phyloP scores from a whole-genome alignment of 2,888 invertebrate genomes.

The Boloria selene region DNA sequence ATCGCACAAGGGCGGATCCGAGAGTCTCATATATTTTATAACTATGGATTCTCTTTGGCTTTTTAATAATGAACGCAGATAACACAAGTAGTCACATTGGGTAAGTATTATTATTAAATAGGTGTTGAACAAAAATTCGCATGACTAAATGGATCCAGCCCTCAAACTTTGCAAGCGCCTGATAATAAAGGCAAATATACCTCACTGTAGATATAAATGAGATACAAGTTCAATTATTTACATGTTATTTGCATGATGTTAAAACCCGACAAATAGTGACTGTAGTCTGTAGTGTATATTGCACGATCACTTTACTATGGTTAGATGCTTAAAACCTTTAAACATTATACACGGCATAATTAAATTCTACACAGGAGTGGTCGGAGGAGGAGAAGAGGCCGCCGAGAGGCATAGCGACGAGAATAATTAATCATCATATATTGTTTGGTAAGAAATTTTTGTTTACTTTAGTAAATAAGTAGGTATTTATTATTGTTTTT shows the following conservation, averaged over 20 bases:
- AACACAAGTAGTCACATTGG: neutral
- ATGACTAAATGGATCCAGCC: conserved; percentile 16
- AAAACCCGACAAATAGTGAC: neutral
- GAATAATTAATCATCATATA: conserved; percentile 81
- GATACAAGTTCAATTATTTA: no score
- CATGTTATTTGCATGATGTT: conserved; percentile 39
- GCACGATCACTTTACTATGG: neutral
- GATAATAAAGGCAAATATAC: conserved; percentile 6
- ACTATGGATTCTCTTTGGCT: neutral
- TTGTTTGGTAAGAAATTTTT: conserved; percentile 66
- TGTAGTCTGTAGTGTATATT: no score
- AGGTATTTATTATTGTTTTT: no score
- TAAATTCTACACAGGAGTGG: conserved; percentile 68
- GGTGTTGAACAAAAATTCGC: neutral
- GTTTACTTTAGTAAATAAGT: neutral
- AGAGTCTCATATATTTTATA: neutral
- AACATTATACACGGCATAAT: conserved; percentile 2
- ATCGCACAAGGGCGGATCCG: conserved; percentile 18
- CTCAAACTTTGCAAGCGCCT: conserved; percentile 32
- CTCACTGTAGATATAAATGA: neutral
- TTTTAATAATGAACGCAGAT: neutral
- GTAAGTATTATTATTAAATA: conserved; percentile 10
- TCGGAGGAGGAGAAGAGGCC: conserved; percentile 79
- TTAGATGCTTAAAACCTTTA: neutral
- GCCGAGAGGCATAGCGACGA: conserved; percentile 79